These are phyloP conservation scores for Lampris incognitus DNA, from an alignment of 2,113 vertebrate species.

Conservation along the genomic window DNA sequence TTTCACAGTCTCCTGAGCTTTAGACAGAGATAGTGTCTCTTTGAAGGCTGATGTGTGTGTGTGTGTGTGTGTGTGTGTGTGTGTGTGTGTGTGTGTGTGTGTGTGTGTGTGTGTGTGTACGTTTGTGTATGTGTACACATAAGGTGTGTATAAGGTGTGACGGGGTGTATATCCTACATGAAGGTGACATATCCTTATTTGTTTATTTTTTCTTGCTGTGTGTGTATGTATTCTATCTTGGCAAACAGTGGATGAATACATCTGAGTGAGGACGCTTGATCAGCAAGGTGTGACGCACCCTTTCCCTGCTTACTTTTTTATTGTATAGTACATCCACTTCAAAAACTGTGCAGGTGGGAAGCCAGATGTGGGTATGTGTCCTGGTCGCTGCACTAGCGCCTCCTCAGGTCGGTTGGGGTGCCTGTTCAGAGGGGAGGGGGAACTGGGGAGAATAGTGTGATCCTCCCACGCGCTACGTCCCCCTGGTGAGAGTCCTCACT, in stretches of 20 bases:
- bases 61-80: constrained; percentile 24
- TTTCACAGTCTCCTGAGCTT: constrained; percentile 79
- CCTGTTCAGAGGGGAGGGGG: too few species aligned
- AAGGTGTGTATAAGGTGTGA: constrained; percentile 33
- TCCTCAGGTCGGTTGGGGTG: too few species aligned
- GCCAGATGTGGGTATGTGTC: too few species aligned
- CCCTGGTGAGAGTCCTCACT: too few species aligned
- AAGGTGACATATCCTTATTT: constrained; percentile 72
- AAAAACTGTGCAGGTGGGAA: constrained; percentile 21
- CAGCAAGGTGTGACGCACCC: constrained; percentile 61
- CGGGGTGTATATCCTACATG: constrained; percentile 56
- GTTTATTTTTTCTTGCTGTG: constrained; percentile 62
- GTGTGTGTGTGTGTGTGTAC: constrained; percentile 1
- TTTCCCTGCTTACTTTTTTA: constrained; percentile 51
- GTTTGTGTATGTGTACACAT: background rate
- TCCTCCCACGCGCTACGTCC: too few species aligned
- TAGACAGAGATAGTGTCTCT: constrained; percentile 71
- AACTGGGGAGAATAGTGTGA: too few species aligned
- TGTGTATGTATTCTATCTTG: constrained; percentile 66
- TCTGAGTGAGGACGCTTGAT: constrained; percentile 52
- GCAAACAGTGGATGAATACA: constrained; percentile 60
- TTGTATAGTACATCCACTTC: constrained; percentile 24
- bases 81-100: constrained; percentile 23
- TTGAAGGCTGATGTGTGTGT: constrained; percentile 20
- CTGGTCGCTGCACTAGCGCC: too few species aligned